Evolutionary conservation across 2,888 invertebrate genomes (phyloP).

Genomic region (Pachydiplax longipennis): DNA sequence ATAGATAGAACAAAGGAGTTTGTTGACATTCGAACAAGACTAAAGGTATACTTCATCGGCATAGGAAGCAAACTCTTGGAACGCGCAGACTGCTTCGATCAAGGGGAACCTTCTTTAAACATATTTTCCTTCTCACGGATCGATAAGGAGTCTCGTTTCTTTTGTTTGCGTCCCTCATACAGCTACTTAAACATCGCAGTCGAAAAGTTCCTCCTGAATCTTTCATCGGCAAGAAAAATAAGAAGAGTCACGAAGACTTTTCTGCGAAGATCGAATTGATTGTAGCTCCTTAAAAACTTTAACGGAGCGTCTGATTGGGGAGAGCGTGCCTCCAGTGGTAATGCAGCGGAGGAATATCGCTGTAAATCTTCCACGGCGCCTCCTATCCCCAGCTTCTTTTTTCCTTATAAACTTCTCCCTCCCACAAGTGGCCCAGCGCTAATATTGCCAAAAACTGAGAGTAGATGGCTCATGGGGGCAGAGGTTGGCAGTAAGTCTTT

Average conservation of each 20-base stretch:
- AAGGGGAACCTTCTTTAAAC: not conserved
- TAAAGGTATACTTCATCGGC: too few relatives aligned
- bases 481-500: constrained; percentile 31
- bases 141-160: not conserved
- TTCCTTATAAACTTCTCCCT: not conserved
- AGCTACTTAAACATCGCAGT: too few relatives aligned
- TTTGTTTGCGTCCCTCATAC: too few relatives aligned
- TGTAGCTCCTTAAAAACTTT: constrained; percentile 29
- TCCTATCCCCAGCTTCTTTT: not conserved
- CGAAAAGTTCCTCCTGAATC: too few relatives aligned
- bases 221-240: too few relatives aligned
- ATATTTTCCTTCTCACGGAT: not conserved
- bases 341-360: constrained; percentile 24
- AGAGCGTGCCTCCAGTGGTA: not conserved
- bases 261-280: too few relatives aligned
- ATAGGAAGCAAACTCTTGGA: too few relatives aligned
- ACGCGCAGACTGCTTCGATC: too few relatives aligned
- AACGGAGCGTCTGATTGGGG: not conserved
- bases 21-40: too few relatives aligned
- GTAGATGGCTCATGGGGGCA: constrained; percentile 6
- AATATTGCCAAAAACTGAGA: constrained; percentile 17
- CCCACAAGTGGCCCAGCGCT: constrained; percentile 17
- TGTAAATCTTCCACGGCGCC: constrained; percentile 11
- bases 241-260: too few relatives aligned
- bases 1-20: too few relatives aligned